Evolutionary conservation across 2,797 vertebrate genomes (phyloP).

Genomic region (Mus spretus): DNA sequence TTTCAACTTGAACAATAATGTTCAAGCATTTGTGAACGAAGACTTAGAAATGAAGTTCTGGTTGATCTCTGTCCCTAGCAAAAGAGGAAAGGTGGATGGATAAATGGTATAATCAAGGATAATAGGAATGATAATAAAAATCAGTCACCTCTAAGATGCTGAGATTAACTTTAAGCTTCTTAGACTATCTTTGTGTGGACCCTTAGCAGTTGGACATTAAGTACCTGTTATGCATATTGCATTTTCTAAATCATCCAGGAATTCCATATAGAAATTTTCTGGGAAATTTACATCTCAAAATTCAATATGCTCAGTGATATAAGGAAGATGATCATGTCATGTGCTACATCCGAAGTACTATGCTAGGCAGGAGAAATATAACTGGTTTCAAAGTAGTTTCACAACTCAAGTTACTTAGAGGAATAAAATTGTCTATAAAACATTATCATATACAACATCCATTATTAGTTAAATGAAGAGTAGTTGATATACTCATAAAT

Average conservation of each 20-base stretch:
- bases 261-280: background rate
- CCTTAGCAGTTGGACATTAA: background rate
- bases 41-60: background rate
- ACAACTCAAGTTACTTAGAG: constrained; percentile 34
- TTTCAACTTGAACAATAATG: background rate
- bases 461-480: constrained; percentile 23
- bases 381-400: constrained; percentile 24
- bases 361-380: background rate
- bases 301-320: background rate
- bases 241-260: constrained; percentile 1
- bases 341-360: background rate
- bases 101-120: background rate
- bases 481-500: background rate
- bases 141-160: background rate
- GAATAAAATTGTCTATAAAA: constrained; percentile 13
- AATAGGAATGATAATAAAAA: background rate
- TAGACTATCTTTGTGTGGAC: background rate
- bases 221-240: background rate
- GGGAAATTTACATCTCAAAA: background rate
- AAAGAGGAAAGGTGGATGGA: background rate
- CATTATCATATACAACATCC: background rate
- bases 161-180: constrained; percentile 1
- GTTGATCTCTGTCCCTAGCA: background rate
- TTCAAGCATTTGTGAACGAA: background rate
- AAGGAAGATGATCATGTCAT: background rate